Conservation (phyloP, 2,888 invertebrate species). For the Hesperia comma region DNA sequence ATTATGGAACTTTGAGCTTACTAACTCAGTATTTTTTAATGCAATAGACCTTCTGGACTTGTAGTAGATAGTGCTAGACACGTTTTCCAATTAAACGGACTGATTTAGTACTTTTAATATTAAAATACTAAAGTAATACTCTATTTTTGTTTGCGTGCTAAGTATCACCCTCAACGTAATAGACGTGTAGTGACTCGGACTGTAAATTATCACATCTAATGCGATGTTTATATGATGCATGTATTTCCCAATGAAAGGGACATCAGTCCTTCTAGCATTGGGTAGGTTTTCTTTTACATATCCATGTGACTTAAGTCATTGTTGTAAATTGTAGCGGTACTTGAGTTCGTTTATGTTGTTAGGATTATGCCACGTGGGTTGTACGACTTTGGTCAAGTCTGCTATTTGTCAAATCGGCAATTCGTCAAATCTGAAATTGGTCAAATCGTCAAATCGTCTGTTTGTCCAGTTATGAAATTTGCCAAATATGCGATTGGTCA, state of each 20-base stretch:
- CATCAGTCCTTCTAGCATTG: background rate
- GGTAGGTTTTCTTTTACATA: background rate
- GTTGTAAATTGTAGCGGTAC: background rate
- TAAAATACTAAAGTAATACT: conserved; percentile 10
- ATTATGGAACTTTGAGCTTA: conserved; percentile 16
- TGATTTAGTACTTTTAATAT: conserved; percentile 17
- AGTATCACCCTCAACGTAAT: background rate
- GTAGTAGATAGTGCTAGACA: conserved; percentile 17
- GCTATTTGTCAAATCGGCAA: too few relatives aligned
- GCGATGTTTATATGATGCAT: too few relatives aligned
- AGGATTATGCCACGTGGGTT: background rate
- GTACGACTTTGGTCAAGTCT: too few relatives aligned
- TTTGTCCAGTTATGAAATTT: too few relatives aligned
- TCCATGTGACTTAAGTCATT: conserved; percentile 1
- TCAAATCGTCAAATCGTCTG: too few relatives aligned
- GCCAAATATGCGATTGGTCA: too few relatives aligned
- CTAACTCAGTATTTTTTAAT: conserved; percentile 9
- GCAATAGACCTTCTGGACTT: conserved; percentile 4
- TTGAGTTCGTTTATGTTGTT: background rate
- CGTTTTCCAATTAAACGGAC: conserved; percentile 17
- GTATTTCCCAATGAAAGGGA: too few relatives aligned
- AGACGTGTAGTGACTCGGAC: background rate
- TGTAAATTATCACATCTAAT: background rate
- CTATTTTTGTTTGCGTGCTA: conserved; percentile 3
- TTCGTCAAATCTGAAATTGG: too few relatives aligned